Conservation (phyloP, 2,797 vertebrate genomes). For the Tolypeutes matacus region DNA sequence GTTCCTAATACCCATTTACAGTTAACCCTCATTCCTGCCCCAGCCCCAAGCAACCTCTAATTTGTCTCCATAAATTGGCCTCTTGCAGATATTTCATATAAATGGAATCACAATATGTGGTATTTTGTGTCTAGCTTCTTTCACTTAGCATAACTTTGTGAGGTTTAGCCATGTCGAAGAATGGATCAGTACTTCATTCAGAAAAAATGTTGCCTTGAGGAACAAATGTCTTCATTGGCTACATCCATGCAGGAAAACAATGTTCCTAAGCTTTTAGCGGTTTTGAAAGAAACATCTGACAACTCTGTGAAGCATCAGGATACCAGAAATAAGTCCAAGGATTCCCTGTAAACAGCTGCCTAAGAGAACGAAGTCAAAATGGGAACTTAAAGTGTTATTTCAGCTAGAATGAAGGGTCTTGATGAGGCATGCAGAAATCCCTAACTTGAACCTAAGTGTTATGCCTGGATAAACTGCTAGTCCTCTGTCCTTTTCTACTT, state of each 20-base stretch:
- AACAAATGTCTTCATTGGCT: not conserved
- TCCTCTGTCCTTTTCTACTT: no score
- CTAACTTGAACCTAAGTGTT: no score
- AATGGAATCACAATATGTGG: not conserved
- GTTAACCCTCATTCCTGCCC: not conserved
- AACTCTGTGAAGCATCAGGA: not conserved
- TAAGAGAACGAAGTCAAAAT: not conserved
- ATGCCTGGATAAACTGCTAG: no score
- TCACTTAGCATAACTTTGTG: not conserved
- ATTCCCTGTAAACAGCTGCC: not conserved
- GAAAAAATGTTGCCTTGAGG: not conserved
- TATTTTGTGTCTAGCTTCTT: not conserved
- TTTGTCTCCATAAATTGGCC: not conserved
- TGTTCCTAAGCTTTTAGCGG: not conserved
- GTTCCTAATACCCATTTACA: not conserved
- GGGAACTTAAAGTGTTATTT: not conserved
- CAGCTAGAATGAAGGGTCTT: not conserved
- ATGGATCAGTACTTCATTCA: no score
- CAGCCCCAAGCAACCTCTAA: not conserved
- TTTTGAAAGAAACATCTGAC: not conserved
- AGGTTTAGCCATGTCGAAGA: no score
- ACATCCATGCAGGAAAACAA: not conserved
- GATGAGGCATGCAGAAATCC: not conserved
- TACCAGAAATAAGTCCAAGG: no score
- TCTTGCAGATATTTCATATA: not conserved